Base-by-base conservation (phyloP, 2,888 invertebrate species). In the Mystacides longicornis region DNA sequence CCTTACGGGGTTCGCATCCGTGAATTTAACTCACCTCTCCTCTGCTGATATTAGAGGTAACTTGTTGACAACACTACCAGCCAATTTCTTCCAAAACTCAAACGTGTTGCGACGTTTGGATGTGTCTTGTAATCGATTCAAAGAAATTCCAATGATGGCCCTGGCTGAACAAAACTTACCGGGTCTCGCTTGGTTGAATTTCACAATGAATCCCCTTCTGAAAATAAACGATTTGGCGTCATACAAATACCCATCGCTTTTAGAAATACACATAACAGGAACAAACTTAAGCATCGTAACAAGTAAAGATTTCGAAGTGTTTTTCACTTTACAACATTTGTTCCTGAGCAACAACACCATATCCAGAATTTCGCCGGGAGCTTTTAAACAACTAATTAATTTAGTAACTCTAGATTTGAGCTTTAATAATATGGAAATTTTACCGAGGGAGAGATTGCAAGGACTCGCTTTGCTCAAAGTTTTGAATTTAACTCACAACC, bases 271-370 rank as follows among this genome's bases (percentile, higher is more conserved):
- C 67, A 85, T 90, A 62, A 85, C 83, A 59, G 80, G 81, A 45
- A 91, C 92, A 5, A 92, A 92, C 68, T 75, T 92, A 51, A 87
- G 85, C 19, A 86, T 91, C 61, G 81, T 93, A 49, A 89, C 89
- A 0, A 88, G 87, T 63, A 87, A 86, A 67, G 92, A 92, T 66
- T 92, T 93, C 65, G 88, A 89, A 65, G 84, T 87, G 31, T 92
- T 91, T 65, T 87, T 89, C 19, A 81, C 85, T 0, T 72, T 92
- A 31, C 81, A 88, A 66, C 87, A 86, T 65, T 77, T 92, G 54
- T 85, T 84, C 66, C 71, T 92, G 63, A 79, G 82, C 37, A 81
- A 80, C 63, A 92, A 92, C 70, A 77, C 82, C 57, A 87, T 92
- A 61, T 83, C 86, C 16, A 77, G 87, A 59, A 81, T 94, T 58